Evolutionary conservation across 2,113 vertebrate genomes (phyloP).

Genomic region (Antennarius striatus): DNA sequence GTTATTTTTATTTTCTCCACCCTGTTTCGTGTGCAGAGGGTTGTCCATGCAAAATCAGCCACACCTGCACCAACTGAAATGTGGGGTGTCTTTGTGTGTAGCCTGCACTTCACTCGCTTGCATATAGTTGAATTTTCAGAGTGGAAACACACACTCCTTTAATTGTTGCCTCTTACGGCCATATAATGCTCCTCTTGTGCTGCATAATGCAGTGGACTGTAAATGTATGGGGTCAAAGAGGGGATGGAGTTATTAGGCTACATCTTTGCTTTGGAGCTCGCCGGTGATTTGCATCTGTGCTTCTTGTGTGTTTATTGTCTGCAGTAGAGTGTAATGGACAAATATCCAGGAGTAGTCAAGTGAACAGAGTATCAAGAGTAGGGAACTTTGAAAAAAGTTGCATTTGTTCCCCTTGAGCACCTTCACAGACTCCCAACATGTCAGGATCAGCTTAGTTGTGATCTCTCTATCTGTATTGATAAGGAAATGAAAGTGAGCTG

Average conservation of each 20-base stretch:
- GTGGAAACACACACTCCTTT: slow-evolving; percentile 31
- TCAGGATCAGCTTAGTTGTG: slow-evolving; percentile 40
- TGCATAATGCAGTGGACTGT: slow-evolving; percentile 11
- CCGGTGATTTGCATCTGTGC: background rate
- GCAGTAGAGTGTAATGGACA: slow-evolving; percentile 2
- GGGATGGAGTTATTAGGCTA: background rate
- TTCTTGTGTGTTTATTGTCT: background rate
- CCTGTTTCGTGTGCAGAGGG: slow-evolving; percentile 30
- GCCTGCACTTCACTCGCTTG: slow-evolving; percentile 3
- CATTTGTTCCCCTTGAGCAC: slow-evolving; percentile 16
- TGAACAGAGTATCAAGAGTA: background rate
- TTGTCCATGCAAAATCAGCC: slow-evolving; percentile 9
- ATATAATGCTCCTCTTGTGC: slow-evolving; percentile 50
- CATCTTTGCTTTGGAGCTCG: background rate
- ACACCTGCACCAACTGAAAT: slow-evolving; percentile 58
- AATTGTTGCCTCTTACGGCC: slow-evolving; percentile 23
- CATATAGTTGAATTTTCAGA: slow-evolving; percentile 32
- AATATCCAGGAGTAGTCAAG: slow-evolving; percentile 23
- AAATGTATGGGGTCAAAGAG: background rate
- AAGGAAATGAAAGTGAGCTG: slow-evolving; percentile 25
- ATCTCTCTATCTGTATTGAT: slow-evolving; percentile 45
- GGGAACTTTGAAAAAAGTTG: slow-evolving; percentile 3
- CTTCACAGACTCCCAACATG: slow-evolving; percentile 24
- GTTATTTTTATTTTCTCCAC: slow-evolving; percentile 58
- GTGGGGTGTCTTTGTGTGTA: slow-evolving; percentile 55